These are phyloP conservation scores for Hiodon alosoides DNA, from an alignment of 2,113 vertebrate genomes.

Conservation along the genomic window DNA sequence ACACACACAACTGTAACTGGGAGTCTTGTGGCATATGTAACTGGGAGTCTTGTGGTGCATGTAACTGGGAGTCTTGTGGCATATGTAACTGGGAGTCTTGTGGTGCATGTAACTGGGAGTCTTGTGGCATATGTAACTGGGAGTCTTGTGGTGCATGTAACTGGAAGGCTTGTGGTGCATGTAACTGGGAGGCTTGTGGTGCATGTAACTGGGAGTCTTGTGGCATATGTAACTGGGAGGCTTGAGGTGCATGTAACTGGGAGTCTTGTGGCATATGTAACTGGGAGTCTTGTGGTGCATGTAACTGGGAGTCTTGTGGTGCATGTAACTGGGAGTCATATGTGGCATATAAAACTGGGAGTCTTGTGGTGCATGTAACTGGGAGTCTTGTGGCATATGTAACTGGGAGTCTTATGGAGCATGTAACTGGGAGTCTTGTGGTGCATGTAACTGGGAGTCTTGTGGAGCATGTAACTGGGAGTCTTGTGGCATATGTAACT, in stretches of 20 bases:
- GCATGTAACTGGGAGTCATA: constrained; percentile 9
- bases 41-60: not conserved
- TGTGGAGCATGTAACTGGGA: constrained; percentile 5
- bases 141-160: not conserved
- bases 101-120: not conserved
- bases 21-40: constrained; percentile 5
- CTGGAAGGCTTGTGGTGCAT: not conserved
- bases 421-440: not conserved
- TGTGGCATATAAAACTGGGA: not conserved
- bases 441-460: not conserved
- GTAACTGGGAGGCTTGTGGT: constrained; percentile 4
- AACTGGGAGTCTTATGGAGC: not conserved
- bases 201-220: not conserved
- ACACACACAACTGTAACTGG: not conserved
- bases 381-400: not conserved
- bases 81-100: not conserved
- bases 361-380: not conserved
- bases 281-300: not conserved
- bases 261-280: not conserved
- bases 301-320: not conserved
- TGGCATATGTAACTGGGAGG: not conserved
- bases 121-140: not conserved
- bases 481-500: constrained; percentile 3
- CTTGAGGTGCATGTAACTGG: not conserved
- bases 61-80: not conserved